A percentile compares a stretch with the other conserved stretches of the same genome.
These are phyloP conservation scores for Cyaniris semiargus DNA, from an alignment of 2,888 invertebrate species.

Conservation along the genomic window DNA sequence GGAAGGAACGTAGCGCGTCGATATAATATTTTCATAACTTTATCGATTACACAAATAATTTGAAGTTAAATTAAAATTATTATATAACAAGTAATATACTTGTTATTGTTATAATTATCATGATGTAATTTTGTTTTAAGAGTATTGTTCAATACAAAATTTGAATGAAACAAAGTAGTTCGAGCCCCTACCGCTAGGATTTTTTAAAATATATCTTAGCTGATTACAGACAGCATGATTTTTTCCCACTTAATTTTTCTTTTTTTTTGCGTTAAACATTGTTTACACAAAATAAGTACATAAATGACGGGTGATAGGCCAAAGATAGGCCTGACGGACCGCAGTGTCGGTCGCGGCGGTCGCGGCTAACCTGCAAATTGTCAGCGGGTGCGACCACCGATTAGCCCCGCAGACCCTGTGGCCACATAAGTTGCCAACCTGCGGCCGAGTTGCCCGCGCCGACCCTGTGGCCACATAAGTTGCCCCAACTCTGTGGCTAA, in stretches of 20 bases:
- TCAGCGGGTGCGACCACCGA: slow-evolving; percentile 51
- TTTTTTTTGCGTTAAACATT: neutral
- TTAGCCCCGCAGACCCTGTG: slow-evolving; percentile 51
- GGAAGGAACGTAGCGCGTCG: neutral
- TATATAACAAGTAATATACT: no score
- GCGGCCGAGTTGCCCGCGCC: slow-evolving; percentile 43
- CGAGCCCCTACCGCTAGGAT: no score
- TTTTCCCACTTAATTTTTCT: no score
- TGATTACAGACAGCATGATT: neutral
- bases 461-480: slow-evolving; percentile 35
- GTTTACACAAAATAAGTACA: neutral
- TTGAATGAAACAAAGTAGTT: no score
- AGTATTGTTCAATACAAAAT: no score
- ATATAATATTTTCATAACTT: neutral
- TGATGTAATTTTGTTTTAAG: no score
- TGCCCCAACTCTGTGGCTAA: slow-evolving; percentile 40
- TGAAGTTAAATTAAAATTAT: no score
- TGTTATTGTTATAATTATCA: no score
- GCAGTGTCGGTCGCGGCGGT: slow-evolving; percentile 44
- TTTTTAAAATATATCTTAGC: no score
- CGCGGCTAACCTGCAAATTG: slow-evolving; percentile 66
- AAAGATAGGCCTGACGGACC: slow-evolving; percentile 43
- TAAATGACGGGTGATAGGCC: slow-evolving; percentile 42
- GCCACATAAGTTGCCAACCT: slow-evolving; percentile 34
- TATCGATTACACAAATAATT: no score